Conservation (phyloP, 2,888 invertebrate species). For the Phymatocera aterrima region DNA sequence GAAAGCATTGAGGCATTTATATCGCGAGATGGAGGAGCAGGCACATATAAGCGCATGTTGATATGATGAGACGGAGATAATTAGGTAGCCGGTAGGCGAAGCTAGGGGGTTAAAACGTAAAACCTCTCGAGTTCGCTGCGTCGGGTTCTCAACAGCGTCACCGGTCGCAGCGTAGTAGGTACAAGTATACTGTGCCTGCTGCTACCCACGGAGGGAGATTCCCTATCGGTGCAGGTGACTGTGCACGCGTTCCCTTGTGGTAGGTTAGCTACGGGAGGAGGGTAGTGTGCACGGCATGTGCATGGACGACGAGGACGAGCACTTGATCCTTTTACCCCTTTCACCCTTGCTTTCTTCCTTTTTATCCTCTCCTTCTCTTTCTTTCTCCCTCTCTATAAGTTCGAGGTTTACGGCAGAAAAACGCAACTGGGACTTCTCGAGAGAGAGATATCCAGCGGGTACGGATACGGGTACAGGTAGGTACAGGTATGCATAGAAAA, state of each 20-base stretch:
- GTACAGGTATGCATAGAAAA: background rate
- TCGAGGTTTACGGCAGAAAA: background rate
- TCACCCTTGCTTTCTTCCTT: no score
- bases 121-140: constrained; percentile 24
- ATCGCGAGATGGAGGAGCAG: background rate
- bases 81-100: constrained; percentile 32
- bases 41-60: background rate
- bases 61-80: constrained; percentile 20
- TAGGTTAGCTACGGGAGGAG: constrained; percentile 47
- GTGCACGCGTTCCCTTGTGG: constrained; percentile 2
- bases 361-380: no score
- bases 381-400: no score
- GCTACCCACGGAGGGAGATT: constrained; percentile 49
- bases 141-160: constrained; percentile 33
- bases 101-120: constrained; percentile 29
- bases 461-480: background rate
- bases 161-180: constrained; percentile 8
- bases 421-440: background rate
- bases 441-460: background rate
- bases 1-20: constrained; percentile 12
- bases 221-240: constrained; percentile 23
- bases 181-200: constrained; percentile 43
- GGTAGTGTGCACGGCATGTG: background rate
- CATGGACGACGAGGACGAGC: background rate
- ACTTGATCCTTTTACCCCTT: constrained; percentile 37